Evolutionary conservation across 2,797 vertebrate species (phyloP).

Genomic region (Acipenser transmontanus): DNA sequence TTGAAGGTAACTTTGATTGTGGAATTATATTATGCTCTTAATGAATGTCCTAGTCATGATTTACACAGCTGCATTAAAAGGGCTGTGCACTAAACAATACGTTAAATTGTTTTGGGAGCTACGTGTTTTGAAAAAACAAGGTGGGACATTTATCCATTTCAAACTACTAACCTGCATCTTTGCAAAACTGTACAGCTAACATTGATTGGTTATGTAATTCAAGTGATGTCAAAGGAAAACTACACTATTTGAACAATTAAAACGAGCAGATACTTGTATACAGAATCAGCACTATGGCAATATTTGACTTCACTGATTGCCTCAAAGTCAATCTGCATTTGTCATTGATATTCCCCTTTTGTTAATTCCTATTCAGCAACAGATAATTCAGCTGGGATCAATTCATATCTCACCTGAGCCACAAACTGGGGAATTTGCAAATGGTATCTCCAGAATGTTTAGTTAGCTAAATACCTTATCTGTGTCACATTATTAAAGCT

Average conservation of each 20-base stretch:
- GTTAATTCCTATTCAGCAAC: conserved; percentile 26
- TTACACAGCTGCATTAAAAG: too few species aligned
- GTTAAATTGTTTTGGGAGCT: too few species aligned
- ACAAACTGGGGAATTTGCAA: conserved; percentile 6
- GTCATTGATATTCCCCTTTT: conserved; percentile 33
- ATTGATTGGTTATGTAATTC: conserved; percentile 2
- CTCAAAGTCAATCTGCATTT: neutral
- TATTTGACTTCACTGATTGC: neutral
- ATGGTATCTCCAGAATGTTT: conserved; percentile 10
- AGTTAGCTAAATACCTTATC: conserved; percentile 13
- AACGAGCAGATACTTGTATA: conserved; percentile 8
- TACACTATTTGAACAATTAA: conserved; percentile 8
- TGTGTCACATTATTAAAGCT: neutral
- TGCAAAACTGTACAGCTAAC: neutral
- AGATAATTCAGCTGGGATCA: conserved; percentile 20
- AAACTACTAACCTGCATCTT: neutral
- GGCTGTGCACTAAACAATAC: too few species aligned
- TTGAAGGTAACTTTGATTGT: too few species aligned
- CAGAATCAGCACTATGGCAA: neutral
- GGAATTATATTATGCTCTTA: too few species aligned
- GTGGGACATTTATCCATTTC: too few species aligned
- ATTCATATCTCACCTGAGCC: conserved; percentile 27
- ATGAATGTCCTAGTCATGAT: too few species aligned
- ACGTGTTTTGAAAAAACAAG: too few species aligned
- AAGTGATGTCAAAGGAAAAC: neutral